These are phyloP conservation scores for Fratercula arctica DNA, from an alignment of 2,797 vertebrate genomes.

Conservation along the genomic window DNA sequence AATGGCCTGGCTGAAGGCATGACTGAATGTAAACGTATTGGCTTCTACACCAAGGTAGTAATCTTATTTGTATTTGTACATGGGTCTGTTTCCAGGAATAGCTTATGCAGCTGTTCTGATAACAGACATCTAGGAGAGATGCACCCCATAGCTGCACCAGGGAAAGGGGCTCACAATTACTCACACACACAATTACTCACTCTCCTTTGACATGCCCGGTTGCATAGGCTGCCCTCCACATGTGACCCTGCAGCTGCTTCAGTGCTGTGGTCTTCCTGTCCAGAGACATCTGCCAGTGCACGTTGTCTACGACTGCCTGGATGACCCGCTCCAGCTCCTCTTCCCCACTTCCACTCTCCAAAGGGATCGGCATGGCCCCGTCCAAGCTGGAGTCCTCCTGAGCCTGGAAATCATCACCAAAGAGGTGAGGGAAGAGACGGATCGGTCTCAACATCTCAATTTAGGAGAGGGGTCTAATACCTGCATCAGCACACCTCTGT, in stretches of 20 bases:
- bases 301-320: slow-evolving; percentile 88
- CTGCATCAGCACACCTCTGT: not conserved
- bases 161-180: slow-evolving; percentile 59
- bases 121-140: not conserved
- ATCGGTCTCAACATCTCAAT: not conserved
- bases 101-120: not conserved
- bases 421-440: not conserved
- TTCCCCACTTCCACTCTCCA: slow-evolving; percentile 81
- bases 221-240: slow-evolving; percentile 91
- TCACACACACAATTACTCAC: slow-evolving; percentile 86
- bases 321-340: slow-evolving; percentile 88
- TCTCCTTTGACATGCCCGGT: slow-evolving; percentile 91
- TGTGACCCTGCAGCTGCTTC: slow-evolving; percentile 96
- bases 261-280: slow-evolving; percentile 94
- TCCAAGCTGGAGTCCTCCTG: slow-evolving; percentile 90
- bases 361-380: slow-evolving; percentile 85
- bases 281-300: slow-evolving; percentile 95
- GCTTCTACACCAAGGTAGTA: not conserved
- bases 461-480: not conserved
- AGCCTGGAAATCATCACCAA: slow-evolving; percentile 75
- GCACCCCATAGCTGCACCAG: not conserved
- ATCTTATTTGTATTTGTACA: not conserved
- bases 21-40: accelerated
- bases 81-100: not conserved
- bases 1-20: not conserved